Evolutionary conservation across 2,113 vertebrate genomes (phyloP), one percentile per base, ranked within the genome.

Genomic region (Macaca mulatta): DNA sequence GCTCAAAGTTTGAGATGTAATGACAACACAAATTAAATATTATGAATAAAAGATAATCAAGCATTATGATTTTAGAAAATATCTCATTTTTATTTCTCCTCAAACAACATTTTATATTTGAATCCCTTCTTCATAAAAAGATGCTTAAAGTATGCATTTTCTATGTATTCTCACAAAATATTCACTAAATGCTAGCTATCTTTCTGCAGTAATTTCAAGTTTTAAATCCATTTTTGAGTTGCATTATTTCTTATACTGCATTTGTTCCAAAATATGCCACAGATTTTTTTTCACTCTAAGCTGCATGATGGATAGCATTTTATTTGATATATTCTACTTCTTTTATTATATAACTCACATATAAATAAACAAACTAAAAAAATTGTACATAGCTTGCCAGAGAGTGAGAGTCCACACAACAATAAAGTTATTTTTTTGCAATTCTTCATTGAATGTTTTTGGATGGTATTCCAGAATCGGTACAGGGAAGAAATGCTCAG

Each of bases 41-140:
- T n/a, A 86, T 50, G 40, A 97, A 90, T 94, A 92, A 85, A 17
- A 5, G 35, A 86, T 90, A 95, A 92, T 92, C 32, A 92, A 89
- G 70, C 57, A 80, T 40, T 59, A 27, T 35, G 4, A 9, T 55
- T 91, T 89, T 89, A 91, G 35, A 93, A 93, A 94, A n/a, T 72
- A 22, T 59, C 8, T 77, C 59, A 87, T 88, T 96, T 96, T 64
- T 14, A 90, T 75, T 45, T 94, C 45, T 16, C 8, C 20, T 90
- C 35, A 94, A 91, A 48, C 74, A 83, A 48, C 48, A 52, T 17
- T 85, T 92, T 59, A 20, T 69, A 59, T 18, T n/a, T 77, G 27
- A 88, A 75, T 32, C 23, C 10, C 61, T 38, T 61, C 0, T 45
- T 61, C 89, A 35, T 69, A 79, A 79, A 89, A 67, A 70, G 14